Conservation (phyloP, 1,140 invertebrate genomes). For the Polypedilum vanderplanki region DNA sequence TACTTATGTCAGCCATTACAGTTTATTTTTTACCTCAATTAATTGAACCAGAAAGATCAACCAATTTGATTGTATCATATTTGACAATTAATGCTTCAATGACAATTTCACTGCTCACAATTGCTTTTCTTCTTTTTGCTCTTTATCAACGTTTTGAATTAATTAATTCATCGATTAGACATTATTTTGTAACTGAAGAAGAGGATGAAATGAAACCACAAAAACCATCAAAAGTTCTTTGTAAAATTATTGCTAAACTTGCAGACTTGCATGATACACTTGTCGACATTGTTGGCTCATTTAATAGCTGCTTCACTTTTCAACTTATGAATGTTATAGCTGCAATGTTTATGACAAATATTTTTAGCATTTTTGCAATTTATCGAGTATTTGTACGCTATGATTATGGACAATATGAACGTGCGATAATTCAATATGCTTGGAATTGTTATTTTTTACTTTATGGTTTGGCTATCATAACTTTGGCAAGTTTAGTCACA, state of each 20-base stretch:
- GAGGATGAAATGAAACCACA: not conserved
- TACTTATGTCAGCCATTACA: not conserved
- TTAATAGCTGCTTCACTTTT: not conserved
- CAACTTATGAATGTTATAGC: not conserved
- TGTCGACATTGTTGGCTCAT: not conserved
- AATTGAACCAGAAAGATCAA: not conserved
- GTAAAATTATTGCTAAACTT: not conserved
- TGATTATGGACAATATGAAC: not conserved
- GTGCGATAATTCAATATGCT: not conserved
- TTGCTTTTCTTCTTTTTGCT: not conserved
- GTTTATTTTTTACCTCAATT: not conserved
- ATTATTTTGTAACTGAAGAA: not conserved
- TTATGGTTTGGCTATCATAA: not conserved
- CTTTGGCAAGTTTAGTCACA: not conserved
- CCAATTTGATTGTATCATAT: not conserved
- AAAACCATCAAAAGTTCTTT: not conserved
- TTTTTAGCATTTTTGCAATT: constrained; percentile 10
- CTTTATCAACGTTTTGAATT: not conserved
- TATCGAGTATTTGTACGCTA: not conserved
- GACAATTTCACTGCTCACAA: not conserved
- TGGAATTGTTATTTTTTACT: constrained; percentile 1
- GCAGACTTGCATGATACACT: constrained; percentile 4
- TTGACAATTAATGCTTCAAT: not conserved
- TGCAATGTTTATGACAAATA: not conserved
- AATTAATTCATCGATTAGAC: not conserved